Evolutionary conservation across 1,140 invertebrate species (phyloP).

Genomic region (Meteorus sp.): DNA sequence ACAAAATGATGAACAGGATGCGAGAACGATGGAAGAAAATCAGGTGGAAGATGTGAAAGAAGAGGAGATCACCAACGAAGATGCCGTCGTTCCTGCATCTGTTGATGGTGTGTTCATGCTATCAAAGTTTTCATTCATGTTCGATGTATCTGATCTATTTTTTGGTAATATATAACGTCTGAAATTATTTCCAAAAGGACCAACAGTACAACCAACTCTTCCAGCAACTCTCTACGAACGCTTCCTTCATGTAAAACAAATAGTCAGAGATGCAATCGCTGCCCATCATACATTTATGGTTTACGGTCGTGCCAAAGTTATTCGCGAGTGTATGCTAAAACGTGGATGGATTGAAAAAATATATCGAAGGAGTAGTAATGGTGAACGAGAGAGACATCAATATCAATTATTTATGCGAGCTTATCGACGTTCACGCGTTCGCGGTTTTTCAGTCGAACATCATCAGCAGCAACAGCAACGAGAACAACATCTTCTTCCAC

Average conservation of each 20-base stretch:
- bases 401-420: slow-evolving; percentile 3
- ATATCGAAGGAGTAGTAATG: slow-evolving; percentile 39
- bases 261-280: slow-evolving; percentile 47
- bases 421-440: slow-evolving; percentile 14
- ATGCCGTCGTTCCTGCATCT: not conserved
- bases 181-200: not conserved
- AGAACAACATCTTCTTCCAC: not conserved
- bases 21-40: slow-evolving; percentile 9
- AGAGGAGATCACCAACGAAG: not conserved
- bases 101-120: not conserved
- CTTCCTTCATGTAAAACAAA: slow-evolving; percentile 45
- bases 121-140: not conserved
- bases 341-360: slow-evolving; percentile 55
- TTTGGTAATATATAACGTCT: not conserved
- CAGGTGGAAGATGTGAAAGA: not conserved
- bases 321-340: slow-evolving; percentile 51
- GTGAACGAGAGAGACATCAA: slow-evolving; percentile 20
- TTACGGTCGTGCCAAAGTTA: slow-evolving; percentile 48
- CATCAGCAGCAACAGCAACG: slow-evolving; percentile 4
- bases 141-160: not conserved
- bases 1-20: not conserved
- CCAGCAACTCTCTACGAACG: slow-evolving; percentile 43
- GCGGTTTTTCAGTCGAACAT: slow-evolving; percentile 26
- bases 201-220: slow-evolving; percentile 9
- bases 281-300: slow-evolving; percentile 53